Evolutionary conservation across 2,797 vertebrate genomes (phyloP).

Genomic region (Taenioides sp.): DNA sequence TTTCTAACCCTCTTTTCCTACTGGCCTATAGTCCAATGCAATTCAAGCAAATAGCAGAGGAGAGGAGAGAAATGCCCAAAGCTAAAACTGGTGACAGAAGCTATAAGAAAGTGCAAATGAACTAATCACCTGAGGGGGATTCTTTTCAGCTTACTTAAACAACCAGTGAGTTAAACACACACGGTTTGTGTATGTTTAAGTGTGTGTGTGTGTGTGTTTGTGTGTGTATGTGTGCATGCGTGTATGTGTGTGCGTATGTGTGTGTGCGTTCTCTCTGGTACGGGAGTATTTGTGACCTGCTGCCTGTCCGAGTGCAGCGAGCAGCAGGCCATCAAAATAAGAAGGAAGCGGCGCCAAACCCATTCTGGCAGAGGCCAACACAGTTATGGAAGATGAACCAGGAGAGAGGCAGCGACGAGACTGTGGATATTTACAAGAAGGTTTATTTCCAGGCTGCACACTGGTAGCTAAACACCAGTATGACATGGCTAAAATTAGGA

Average conservation of each 20-base stretch:
- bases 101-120: constrained; percentile 63
- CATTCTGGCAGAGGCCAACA: constrained; percentile 60
- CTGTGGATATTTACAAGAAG: constrained; percentile 17
- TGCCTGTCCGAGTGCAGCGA: constrained; percentile 61
- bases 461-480: background rate
- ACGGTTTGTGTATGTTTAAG: constrained; percentile 36
- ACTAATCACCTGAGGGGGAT: constrained; percentile 78
- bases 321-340: constrained; percentile 65
- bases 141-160: constrained; percentile 77
- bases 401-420: constrained; percentile 50
- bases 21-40: constrained; percentile 35
- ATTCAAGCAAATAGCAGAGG: constrained; percentile 53
- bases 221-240: too few species aligned
- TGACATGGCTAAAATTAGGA: background rate
- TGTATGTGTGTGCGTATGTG: background rate
- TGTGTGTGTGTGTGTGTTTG: too few species aligned
- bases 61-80: constrained; percentile 1
- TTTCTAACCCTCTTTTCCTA: constrained; percentile 47
- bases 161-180: constrained; percentile 74
- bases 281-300: constrained; percentile 63
- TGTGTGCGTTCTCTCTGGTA: constrained; percentile 50
- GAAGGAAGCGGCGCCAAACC: constrained; percentile 67
- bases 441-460: constrained; percentile 60
- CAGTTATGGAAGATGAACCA: constrained; percentile 60
- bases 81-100: constrained; percentile 25